These are phyloP conservation scores for Sebastes melanostomus DNA, from an alignment of 2,797 vertebrate genomes.

Conservation along the genomic window DNA sequence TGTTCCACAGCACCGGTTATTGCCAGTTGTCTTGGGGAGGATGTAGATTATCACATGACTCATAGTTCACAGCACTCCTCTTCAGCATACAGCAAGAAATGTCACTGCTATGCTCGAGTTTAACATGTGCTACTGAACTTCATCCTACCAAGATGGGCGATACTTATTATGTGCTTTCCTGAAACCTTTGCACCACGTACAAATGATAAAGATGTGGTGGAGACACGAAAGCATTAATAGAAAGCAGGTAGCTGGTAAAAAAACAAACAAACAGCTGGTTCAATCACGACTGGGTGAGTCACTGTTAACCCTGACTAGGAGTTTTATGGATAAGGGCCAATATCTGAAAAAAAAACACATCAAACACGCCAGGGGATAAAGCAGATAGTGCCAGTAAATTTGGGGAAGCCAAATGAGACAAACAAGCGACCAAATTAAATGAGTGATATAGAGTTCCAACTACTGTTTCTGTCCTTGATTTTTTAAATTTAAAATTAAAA, in stretches of 20 bases:
- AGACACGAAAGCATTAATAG: background rate
- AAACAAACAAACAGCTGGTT: background rate
- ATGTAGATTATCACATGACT: background rate
- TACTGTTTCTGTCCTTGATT: background rate
- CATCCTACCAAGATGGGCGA: background rate
- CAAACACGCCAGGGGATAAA: background rate
- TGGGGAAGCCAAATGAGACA: background rate
- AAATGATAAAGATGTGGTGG: background rate
- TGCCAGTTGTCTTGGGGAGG: background rate
- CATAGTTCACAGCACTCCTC: background rate
- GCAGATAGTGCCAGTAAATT: background rate
- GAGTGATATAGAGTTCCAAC: background rate
- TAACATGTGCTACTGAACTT: background rate
- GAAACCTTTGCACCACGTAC: background rate
- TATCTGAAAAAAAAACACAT: slow-evolving; percentile 4
- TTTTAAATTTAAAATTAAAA: background rate
- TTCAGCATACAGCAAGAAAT: background rate
- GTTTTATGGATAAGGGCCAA: slow-evolving; percentile 10
- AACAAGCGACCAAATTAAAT: background rate
- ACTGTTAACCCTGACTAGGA: background rate
- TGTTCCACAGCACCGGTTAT: background rate
- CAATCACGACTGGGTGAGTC: slow-evolving; percentile 32
- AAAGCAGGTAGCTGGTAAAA: background rate
- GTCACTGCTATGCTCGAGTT: background rate
- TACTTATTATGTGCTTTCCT: background rate